Evolutionary conservation across 2,797 vertebrate genomes (phyloP).

Genomic region (Sus cebifrons): DNA sequence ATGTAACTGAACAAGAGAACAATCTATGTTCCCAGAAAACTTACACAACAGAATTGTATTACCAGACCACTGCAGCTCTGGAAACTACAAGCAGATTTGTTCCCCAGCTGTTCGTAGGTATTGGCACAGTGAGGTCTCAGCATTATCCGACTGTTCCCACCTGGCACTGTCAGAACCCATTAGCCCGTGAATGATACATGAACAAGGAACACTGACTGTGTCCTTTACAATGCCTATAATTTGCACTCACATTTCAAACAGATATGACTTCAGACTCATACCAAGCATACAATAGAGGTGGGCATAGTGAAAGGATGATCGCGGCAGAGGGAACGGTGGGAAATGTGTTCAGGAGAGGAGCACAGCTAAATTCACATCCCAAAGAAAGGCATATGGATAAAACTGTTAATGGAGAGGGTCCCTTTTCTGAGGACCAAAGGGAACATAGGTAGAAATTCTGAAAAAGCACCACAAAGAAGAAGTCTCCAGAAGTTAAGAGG

Average conservation of each 20-base stretch:
- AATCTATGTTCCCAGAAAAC: constrained; percentile 26
- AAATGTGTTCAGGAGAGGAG: background rate
- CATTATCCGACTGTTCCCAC: constrained; percentile 49
- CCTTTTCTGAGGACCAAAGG: background rate
- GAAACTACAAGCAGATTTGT: constrained; percentile 74
- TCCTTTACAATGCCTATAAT: background rate
- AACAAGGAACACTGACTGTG: background rate
- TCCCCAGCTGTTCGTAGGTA: constrained; percentile 73
- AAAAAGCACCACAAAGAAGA: background rate
- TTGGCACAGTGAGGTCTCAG: background rate
- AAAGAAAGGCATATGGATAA: background rate
- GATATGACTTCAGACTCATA: background rate
- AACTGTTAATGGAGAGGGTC: background rate
- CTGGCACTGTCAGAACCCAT: constrained; percentile 75
- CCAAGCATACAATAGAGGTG: background rate
- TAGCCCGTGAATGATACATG: background rate
- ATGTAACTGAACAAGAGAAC: constrained; percentile 46
- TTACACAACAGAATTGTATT: constrained; percentile 57
- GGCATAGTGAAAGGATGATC: background rate
- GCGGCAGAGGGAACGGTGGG: fast-evolving
- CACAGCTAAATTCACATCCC: background rate
- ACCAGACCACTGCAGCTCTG: constrained; percentile 5
- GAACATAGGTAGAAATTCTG: background rate
- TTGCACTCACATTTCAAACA: background rate
- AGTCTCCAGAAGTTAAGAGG: background rate